Conservation (phyloP, 2,888 invertebrate species). For the Melipona beecheii region DNA sequence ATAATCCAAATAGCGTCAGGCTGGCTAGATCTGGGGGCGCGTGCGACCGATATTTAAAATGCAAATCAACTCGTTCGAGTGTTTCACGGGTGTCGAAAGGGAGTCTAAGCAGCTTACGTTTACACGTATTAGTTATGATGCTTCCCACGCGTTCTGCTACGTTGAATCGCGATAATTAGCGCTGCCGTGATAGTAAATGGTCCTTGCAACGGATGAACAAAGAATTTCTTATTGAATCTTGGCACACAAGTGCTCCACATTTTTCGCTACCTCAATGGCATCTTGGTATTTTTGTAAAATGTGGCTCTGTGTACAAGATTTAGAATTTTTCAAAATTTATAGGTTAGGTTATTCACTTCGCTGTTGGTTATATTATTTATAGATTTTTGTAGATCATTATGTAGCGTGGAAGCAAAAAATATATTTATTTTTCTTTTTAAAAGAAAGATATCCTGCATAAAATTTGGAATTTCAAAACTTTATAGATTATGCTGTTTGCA, state of each 20-base stretch:
- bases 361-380: too few species aligned
- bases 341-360: too few species aligned
- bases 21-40: conserved; percentile 25
- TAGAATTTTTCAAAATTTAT: too few species aligned
- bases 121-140: conserved; percentile 36
- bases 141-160: conserved; percentile 50
- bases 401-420: too few species aligned
- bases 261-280: neutral
- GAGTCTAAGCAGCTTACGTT: conserved; percentile 45
- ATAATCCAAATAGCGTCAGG: conserved; percentile 36
- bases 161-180: conserved; percentile 44
- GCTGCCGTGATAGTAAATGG: conserved; percentile 8
- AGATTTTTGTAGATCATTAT: too few species aligned
- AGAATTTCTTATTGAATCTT: conserved; percentile 34
- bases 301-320: too few species aligned
- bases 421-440: too few species aligned
- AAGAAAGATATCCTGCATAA: too few species aligned
- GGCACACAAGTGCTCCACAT: neutral
- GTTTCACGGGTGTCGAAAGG: conserved; percentile 42
- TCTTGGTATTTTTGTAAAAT: neutral
- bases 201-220: conserved; percentile 28
- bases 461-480: too few species aligned
- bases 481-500: too few species aligned
- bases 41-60: conserved; percentile 50
- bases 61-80: conserved; percentile 43